Percentiles rank a stretch among this genome's conserved stretches.
phyloP scores from a whole-genome alignment of 2,113 vertebrate species.

The Corvus moneduloides region DNA sequence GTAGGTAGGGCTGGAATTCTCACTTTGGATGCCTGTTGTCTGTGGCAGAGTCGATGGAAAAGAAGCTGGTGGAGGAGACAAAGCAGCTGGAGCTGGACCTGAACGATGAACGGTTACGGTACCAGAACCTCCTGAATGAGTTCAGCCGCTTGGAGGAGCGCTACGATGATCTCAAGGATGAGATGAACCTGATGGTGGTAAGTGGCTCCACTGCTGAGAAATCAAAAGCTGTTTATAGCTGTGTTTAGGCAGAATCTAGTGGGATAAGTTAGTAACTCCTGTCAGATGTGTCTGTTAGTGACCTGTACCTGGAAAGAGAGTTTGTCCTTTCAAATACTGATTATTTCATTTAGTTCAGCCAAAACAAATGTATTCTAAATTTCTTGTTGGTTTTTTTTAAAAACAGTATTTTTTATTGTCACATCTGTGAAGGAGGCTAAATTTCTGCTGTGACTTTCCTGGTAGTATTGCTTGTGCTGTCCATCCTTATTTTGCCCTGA shows the following conservation, averaged over 20 bases:
- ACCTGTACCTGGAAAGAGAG: not conserved
- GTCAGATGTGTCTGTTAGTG: not conserved
- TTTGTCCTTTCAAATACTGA: not conserved
- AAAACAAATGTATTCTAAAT: not conserved
- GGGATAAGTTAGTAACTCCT: not conserved
- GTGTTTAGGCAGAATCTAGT: not conserved
- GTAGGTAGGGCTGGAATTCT: not conserved
- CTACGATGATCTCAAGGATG: conserved; percentile 93
- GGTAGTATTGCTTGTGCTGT: not conserved
- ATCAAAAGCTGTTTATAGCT: not conserved
- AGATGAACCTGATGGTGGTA: conserved; percentile 82
- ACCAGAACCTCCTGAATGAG: conserved; percentile 96
- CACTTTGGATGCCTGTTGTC: not conserved
- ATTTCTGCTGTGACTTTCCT: not conserved
- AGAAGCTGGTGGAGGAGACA: conserved; percentile 86
- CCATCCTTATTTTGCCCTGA: not conserved
- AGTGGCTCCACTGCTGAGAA: conserved; percentile 17
- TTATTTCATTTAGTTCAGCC: not conserved
- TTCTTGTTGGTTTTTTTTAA: not conserved
- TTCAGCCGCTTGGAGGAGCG: conserved; percentile 94
- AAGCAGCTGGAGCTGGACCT: conserved; percentile 92
- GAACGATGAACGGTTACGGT: conserved; percentile 93
- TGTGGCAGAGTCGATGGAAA: conserved; percentile 88
- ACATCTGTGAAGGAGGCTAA: not conserved
- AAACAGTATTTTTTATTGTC: not conserved